These are phyloP conservation scores for Dinoponera quadriceps DNA, from an alignment of 1,140 invertebrate species.

Conservation along the genomic window DNA sequence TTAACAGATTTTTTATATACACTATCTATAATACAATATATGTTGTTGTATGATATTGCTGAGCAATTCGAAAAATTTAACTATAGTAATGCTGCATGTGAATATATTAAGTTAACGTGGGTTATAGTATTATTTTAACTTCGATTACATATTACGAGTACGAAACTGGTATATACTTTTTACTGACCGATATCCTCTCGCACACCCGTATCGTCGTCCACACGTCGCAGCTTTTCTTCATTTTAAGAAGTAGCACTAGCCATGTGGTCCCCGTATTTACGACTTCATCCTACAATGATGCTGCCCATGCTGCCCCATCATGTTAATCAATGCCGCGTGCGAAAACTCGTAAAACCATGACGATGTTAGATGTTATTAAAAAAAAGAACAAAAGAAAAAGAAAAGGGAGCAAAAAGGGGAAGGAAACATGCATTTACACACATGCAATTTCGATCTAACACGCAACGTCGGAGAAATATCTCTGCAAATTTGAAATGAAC, in stretches of 20 bases:
- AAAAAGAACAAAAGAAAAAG: neutral
- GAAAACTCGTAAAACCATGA: constrained; percentile 8
- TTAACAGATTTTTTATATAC: neutral
- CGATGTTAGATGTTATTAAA: constrained; percentile 20
- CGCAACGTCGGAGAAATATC: no score
- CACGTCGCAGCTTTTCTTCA: constrained; percentile 57
- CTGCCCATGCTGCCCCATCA: neutral
- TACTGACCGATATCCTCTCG: constrained; percentile 28
- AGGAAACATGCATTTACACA: no score
- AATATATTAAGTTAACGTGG: neutral
- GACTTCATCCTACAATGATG: constrained; percentile 44
- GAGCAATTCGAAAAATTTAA: constrained; percentile 4
- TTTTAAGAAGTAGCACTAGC: constrained; percentile 58
- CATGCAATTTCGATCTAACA: no score
- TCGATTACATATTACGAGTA: neutral
- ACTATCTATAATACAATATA: neutral
- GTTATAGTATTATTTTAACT: neutral
- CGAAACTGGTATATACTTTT: constrained; percentile 24
- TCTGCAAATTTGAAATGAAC: no score
- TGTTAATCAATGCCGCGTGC: constrained; percentile 44
- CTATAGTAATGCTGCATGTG: neutral
- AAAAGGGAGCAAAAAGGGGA: no score
- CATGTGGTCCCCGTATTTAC: constrained; percentile 67
- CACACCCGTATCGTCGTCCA: constrained; percentile 49
- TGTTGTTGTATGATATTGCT: neutral